Conservation (phyloP, 2,113 vertebrate genomes). For the Cynocephalus volans region DNA sequence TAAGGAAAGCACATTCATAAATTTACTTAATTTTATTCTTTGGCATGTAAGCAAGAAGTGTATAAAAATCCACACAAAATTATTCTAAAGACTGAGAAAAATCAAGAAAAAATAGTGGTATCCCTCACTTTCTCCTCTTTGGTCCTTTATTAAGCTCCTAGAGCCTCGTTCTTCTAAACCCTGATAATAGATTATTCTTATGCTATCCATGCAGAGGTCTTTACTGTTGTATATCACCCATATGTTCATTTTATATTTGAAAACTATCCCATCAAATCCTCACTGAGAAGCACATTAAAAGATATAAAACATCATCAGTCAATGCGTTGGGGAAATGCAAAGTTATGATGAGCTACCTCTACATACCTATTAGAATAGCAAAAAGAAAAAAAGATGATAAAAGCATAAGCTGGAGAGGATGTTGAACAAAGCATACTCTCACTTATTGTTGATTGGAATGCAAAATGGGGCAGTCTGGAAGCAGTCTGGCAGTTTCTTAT, state of each 20-base stretch:
- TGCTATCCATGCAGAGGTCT: background rate
- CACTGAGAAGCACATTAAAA: background rate
- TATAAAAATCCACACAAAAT: background rate
- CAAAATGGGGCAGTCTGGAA: background rate
- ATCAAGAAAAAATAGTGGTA: background rate
- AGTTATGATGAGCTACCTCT: background rate
- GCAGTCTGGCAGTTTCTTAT: background rate
- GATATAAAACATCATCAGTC: background rate
- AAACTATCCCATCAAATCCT: background rate
- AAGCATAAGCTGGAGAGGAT: background rate
- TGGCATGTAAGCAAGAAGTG: background rate
- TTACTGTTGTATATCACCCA: background rate
- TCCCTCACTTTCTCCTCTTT: background rate
- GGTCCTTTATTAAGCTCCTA: background rate
- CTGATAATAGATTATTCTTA: background rate
- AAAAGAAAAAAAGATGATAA: background rate
- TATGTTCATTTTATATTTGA: background rate
- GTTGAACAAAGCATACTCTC: background rate
- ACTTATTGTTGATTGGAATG: background rate
- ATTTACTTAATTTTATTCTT: background rate
- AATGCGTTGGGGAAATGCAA: background rate
- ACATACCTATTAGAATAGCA: background rate
- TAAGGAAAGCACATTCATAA: background rate
- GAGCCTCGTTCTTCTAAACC: background rate
- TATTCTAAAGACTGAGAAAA: constrained; percentile 17